Evolutionary conservation across 1,140 invertebrate species (phyloP), one percentile per base, ranked within the genome.

Genomic region (Choristoneura fumiferana): DNA sequence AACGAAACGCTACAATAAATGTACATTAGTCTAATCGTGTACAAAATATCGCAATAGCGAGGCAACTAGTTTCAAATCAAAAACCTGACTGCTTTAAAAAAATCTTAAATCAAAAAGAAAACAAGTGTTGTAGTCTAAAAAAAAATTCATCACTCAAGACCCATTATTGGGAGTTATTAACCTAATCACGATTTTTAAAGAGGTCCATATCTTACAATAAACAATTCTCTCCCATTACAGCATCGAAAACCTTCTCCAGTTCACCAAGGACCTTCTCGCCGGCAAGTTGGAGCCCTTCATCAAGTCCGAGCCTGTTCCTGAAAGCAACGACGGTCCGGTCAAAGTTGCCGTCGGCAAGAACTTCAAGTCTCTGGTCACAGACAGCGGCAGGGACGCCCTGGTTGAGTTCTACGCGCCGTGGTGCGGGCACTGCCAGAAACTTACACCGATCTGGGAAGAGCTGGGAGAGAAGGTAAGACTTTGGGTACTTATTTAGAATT

Each of bases 391-490:
- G 80, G 98, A 99, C 89, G 96, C 96, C 3, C 90, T 99, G 4
- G 94, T 99, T 66, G 98, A 99, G 87, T 99, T 99, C 90, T 99
- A 99, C 90, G 98, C 98, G 33, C 98, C 98, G 0, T 99, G 98
- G 98, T 99, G 98, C 87, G 98, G 98, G 65, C 98, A 99, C 79
- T 99, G 98, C 91, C 99, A 99, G 90, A 97, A 96, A 84, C 91
- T 99, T 12, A 93, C 96, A 0, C 98, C 98, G 17, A 92, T 97
- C 45, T 99, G 93, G 88, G 97, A 99, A 61, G 98, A 99, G 89
- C 90, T 99, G 22, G 98, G 96, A 45, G 94, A 95, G 60, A 98
- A 98, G 91, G 94, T 95, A 82, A 13, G 33, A 33, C 56, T 12
- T 22, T 15, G n/a, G 38, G 18, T 55, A 5, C 57, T 43, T 39